Conservation (phyloP, 2,113 vertebrate genomes). For the Rynchops niger region DNA sequence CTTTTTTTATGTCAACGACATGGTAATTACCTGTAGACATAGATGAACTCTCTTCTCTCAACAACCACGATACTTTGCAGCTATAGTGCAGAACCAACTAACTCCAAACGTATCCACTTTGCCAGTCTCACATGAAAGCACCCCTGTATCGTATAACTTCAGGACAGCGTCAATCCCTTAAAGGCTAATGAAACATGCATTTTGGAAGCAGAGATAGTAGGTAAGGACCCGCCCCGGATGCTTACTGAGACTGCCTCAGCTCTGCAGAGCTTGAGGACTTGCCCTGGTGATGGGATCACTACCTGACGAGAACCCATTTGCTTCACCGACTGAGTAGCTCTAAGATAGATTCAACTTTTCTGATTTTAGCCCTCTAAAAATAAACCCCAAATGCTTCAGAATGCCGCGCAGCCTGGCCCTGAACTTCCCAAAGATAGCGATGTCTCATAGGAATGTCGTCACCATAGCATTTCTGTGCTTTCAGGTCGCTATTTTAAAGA, state of each 20-base stretch:
- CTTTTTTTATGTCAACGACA: rapidly evolving
- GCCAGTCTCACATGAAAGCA: neutral
- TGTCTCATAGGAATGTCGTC: neutral
- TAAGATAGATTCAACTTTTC: neutral
- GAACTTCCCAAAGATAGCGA: neutral
- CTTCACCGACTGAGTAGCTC: neutral
- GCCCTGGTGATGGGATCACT: neutral
- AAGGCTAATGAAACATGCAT: neutral
- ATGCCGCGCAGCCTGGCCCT: neutral
- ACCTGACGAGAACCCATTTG: neutral
- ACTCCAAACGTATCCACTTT: neutral
- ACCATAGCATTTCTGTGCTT: neutral
- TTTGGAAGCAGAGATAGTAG: neutral
- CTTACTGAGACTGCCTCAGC: neutral
- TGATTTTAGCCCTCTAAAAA: neutral
- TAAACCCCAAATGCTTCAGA: neutral
- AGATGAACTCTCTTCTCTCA: neutral
- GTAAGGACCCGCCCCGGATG: neutral
- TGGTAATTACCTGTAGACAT: neutral
- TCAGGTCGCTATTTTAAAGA: neutral
- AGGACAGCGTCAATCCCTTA: neutral
- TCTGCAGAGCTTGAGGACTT: neutral
- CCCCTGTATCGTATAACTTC: neutral
- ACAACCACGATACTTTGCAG: neutral
- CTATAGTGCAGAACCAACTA: neutral